Evolutionary conservation across 2,113 vertebrate genomes (phyloP), one percentile per base, ranked within the genome.

Genomic region (Tauraco erythrolophus): DNA sequence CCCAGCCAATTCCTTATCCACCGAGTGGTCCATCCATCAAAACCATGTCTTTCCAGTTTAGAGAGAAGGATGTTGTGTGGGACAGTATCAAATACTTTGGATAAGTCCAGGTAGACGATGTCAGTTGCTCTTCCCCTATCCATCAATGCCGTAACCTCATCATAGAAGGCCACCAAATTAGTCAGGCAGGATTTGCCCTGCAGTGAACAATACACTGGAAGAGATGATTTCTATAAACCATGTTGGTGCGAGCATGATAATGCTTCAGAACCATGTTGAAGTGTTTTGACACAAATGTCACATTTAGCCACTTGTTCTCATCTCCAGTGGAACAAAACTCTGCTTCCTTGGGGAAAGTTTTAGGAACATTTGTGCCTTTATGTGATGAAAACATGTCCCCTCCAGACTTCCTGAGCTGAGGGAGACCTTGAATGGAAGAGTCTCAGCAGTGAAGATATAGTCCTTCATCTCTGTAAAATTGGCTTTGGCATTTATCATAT

Each of bases 401-500:
- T 84, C 43, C 46, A 76, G 75, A 68, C 71, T 30, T 92, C n/a
- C 54, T 57, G 31, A 61, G 19, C 30, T 66, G 37, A 78, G 51
- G 31, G 64, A 86, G 50, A 84, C 60, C 51, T 85, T 84, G 43
- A 12, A 23, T 77, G 25, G 71, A 54, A 2, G 0, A 1, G 2
- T 51, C 76, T 86, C 72, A 43, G 51, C 24, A 58, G 39, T 66
- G 76, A 84, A 80, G 43, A 19, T 94, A 19, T 0, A 94, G 51
- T 70, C 43, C 90, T 94, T 91, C 65, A 80, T 92, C 46, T 92
- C 61, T 70, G 22, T 75, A 82, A 84, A 84, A 64, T 15, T 95
- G 30, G 56, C 48, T 93, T 81, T 95, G 76, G 48, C 50, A 37
- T 74, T 96, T 97, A 75, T 51, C 79, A 84, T 92, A 93, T 92